Conservation (phyloP, 2,888 invertebrate genomes). For the Thelaira solivaga region DNA sequence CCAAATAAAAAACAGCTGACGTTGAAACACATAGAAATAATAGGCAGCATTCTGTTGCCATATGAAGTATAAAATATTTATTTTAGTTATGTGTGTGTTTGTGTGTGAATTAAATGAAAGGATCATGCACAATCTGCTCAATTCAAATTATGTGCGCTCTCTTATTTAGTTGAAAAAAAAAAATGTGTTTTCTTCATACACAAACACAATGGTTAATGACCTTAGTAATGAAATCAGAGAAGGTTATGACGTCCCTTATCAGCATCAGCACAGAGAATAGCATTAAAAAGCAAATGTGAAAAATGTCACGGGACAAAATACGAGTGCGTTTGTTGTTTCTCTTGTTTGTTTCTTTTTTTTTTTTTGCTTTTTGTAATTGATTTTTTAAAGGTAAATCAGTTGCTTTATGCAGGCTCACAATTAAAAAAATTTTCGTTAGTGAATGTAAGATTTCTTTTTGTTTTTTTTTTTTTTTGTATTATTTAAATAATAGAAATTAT, state of each 20-base stretch:
- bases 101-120: not conserved
- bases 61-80: constrained; percentile 16
- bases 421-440: too few species aligned
- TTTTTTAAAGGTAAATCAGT: constrained; percentile 45
- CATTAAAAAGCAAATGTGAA: constrained; percentile 19
- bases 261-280: not conserved
- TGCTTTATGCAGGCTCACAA: constrained; percentile 2
- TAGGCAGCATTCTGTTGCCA: not conserved
- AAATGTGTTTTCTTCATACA: too few species aligned
- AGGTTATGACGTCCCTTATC: constrained; percentile 13
- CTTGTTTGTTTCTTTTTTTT: not conserved
- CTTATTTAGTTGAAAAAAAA: too few species aligned
- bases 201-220: constrained; percentile 52
- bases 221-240: constrained; percentile 50
- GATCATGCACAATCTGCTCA: constrained; percentile 43
- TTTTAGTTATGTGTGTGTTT: not conserved
- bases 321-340: not conserved
- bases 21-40: constrained; percentile 42
- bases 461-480: too few species aligned
- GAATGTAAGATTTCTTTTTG: too few species aligned
- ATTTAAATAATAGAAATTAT: too few species aligned
- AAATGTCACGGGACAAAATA: constrained; percentile 45
- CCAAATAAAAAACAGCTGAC: constrained; percentile 50
- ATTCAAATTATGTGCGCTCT: not conserved
- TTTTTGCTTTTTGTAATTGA: too few species aligned